These are phyloP conservation scores for Leptarthrus brevirostris DNA, from an alignment of 2,888 invertebrate species.

Conservation along the genomic window DNA sequence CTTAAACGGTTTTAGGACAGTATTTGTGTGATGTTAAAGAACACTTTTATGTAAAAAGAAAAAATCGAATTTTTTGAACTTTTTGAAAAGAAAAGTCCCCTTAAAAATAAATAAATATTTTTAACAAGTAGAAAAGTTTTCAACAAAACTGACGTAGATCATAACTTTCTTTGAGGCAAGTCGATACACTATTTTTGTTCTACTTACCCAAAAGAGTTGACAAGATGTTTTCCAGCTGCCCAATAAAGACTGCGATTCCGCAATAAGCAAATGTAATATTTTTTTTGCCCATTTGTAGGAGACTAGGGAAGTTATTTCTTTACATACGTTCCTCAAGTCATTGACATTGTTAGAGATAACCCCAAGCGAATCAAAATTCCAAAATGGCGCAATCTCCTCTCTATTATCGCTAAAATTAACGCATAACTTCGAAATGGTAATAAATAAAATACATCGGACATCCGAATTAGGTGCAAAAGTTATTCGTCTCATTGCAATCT, in stretches of 20 bases:
- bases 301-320: constrained; percentile 14
- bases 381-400: not conserved
- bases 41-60: too few relatives aligned
- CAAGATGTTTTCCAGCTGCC: not conserved
- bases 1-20: too few relatives aligned
- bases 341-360: not conserved
- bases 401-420: not conserved
- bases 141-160: too few relatives aligned
- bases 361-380: not conserved
- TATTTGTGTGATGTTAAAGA: too few relatives aligned
- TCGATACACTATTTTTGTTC: not conserved
- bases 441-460: constrained; percentile 58
- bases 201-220: not conserved
- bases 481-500: constrained; percentile 60
- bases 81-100: too few relatives aligned
- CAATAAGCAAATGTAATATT: constrained; percentile 60
- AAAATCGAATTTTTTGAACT: too few relatives aligned
- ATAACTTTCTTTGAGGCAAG: too few relatives aligned
- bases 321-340: not conserved
- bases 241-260: constrained; percentile 58
- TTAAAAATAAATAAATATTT: too few relatives aligned
- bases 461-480: constrained; percentile 58
- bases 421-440: constrained; percentile 32
- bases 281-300: constrained; percentile 63
- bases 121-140: too few relatives aligned